Base-by-base conservation (phyloP, 2,888 invertebrate genomes). In the Graphium colonna region DNA sequence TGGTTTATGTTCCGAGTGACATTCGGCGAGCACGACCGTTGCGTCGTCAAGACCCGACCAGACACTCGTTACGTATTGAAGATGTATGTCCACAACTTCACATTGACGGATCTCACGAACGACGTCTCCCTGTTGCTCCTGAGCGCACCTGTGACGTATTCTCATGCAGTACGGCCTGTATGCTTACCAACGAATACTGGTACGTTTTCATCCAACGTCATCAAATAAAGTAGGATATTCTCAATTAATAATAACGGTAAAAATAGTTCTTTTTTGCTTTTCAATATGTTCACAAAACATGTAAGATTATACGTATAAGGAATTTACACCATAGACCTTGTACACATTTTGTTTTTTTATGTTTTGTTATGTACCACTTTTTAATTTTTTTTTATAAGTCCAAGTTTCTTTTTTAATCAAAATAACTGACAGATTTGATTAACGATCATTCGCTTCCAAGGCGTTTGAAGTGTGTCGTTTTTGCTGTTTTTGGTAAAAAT, bases 1-100 rank as follows among this genome's bases (percentile, higher is more conserved):
- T 96, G 96, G 96, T 96, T 95, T 81, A 93, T 96, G 94, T 96
- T 96, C 71, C 95, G 94, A 69, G 95, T 96, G 46, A 95, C 95
- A 1, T 94, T 96, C 62, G 96, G 96, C 0, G 96, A 96, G 73
- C 96, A 96, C 74, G 94, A 96, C 75, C 92, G 95, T 40, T 96
- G 96, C 75, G 91, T 92, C 62, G 91, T 91, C 57, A 91, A 91
- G 40, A 88, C 87, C 47, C 85, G 92, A 28, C 93, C 95, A 0
- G 94, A 95, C 73, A 93, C 93, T 0, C 91, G 95, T 54, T 94
- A 92, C 72, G 93, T 96, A 15, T 79, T 94, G 28, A 90, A 95
- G 62, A 92, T 95, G 48, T 91, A 94, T 26, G 92, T 93, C 0
- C 95, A 95, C 54, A 93, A 95, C 67, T 97, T 97, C 80, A 94